phyloP scores from a whole-genome alignment of 2,113 vertebrate species.

The Larimichthys crocea region DNA sequence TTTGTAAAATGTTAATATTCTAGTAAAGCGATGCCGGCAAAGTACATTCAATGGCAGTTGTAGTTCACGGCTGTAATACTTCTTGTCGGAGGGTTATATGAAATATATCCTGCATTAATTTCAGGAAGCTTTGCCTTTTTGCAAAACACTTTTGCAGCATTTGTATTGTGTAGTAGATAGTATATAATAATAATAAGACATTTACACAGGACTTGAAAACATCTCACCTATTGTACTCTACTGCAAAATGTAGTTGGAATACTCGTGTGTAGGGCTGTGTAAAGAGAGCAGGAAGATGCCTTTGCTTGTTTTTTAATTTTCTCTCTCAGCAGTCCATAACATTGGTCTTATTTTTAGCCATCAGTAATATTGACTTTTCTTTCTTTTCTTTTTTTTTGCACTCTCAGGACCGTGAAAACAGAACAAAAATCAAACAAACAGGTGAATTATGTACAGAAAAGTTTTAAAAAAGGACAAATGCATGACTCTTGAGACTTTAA shows the following conservation, averaged over 20 bases:
- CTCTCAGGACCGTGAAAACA: constrained; percentile 61
- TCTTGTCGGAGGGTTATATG: constrained; percentile 23
- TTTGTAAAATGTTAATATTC: constrained; percentile 38
- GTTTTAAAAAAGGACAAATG: constrained; percentile 19
- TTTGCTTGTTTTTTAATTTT: constrained; percentile 44
- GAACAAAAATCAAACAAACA: constrained; percentile 1
- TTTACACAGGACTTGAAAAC: constrained; percentile 50
- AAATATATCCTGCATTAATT: constrained; percentile 44
- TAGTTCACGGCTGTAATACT: constrained; percentile 5
- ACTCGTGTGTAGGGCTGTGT: constrained; percentile 17
- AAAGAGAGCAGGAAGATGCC: constrained; percentile 41
- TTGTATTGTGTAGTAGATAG: constrained; percentile 14
- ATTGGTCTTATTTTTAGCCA: constrained; percentile 57
- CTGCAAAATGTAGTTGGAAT: constrained; percentile 8
- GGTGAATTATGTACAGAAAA: constrained; percentile 58
- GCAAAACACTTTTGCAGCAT: constrained; percentile 39
- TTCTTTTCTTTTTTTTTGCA: constrained; percentile 6
- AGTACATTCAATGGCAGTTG: constrained; percentile 17
- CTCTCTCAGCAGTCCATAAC: constrained; percentile 51
- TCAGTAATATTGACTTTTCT: constrained; percentile 31
- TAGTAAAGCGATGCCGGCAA: background rate
- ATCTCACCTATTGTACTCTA: constrained; percentile 34
- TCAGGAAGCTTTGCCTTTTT: constrained; percentile 61
- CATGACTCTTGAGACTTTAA: constrained; percentile 47
- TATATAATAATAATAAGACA: background rate